Percentiles rank a stretch among this genome's conserved stretches.
Evolutionary conservation across 2,797 vertebrate genomes (phyloP).

Genomic region (Bradypus variegatus): DNA sequence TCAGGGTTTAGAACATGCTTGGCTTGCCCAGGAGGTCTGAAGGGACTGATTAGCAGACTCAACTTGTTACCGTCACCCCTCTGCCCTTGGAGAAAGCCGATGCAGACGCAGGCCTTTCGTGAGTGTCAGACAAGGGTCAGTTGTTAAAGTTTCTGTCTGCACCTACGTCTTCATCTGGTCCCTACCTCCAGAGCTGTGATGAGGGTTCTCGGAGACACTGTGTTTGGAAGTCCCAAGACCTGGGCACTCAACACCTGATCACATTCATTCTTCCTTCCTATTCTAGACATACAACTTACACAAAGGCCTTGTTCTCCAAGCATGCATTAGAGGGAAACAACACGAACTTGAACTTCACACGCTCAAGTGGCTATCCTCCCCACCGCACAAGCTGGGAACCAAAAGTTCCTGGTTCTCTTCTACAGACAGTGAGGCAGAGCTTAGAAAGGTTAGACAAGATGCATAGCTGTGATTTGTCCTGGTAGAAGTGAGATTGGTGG

Average conservation of each 20-base stretch:
- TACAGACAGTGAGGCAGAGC: neutral
- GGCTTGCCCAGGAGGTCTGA: neutral
- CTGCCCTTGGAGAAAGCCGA: neutral
- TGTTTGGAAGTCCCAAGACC: neutral
- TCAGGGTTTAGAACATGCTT: neutral
- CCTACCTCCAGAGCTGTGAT: too few species aligned
- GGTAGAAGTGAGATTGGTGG: neutral
- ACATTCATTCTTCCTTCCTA: neutral
- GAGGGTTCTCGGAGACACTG: too few species aligned
- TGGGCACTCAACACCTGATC: fast-evolving
- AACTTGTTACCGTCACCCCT: neutral
- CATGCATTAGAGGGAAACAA: neutral
- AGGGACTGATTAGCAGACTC: neutral
- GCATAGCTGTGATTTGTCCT: neutral
- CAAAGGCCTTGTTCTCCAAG: neutral
- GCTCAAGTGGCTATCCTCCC: too few species aligned
- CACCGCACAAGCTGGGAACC: too few species aligned
- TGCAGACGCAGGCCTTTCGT: neutral
- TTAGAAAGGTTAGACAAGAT: neutral
- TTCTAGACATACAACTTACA: neutral
- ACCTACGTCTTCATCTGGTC: neutral
- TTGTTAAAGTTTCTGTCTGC: neutral
- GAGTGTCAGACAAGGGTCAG: neutral
- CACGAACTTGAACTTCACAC: neutral
- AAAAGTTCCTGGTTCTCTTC: neutral